Percentiles rank a stretch among this genome's conserved stretches.
Conservation (phyloP, 2,113 vertebrate species). For the Oophaga pumilio region DNA sequence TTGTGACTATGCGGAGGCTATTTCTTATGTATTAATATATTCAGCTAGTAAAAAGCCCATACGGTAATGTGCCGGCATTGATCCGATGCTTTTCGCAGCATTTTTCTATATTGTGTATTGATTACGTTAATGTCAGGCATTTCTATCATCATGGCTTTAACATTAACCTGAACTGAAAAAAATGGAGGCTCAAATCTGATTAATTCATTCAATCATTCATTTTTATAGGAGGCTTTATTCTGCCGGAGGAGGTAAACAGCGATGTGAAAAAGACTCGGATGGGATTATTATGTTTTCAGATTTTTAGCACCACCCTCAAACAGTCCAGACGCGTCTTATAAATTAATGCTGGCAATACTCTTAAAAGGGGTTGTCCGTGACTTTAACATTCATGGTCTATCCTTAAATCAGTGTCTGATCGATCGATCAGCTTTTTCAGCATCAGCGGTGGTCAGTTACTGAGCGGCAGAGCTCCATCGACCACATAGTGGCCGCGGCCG, state of each 20-base stretch:
- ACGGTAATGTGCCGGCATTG: conserved; percentile 30
- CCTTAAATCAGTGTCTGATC: too few relatives aligned
- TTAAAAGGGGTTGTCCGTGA: too few relatives aligned
- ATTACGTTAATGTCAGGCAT: background rate
- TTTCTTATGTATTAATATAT: background rate
- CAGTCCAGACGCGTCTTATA: background rate
- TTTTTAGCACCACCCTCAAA: background rate
- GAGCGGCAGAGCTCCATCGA: too few relatives aligned
- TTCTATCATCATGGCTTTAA: conserved; percentile 1
- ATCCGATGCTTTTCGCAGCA: background rate
- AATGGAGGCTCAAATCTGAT: background rate
- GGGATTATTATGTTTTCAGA: background rate
- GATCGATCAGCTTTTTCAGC: too few relatives aligned
- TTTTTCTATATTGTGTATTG: conserved; percentile 11
- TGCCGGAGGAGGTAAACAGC: background rate
- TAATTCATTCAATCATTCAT: background rate
- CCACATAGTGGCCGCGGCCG: too few relatives aligned
- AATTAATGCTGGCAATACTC: background rate
- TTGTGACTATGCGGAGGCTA: background rate
- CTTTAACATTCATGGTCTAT: too few relatives aligned
- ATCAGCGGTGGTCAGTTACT: too few relatives aligned
- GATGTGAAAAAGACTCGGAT: background rate
- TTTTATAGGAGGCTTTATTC: background rate
- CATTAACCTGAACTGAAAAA: background rate
- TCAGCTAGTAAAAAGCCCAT: background rate